Evolutionary conservation across 2,888 invertebrate species (phyloP), one percentile per base, ranked within the genome.

Genomic region (Cremastobaeus sp.): DNA sequence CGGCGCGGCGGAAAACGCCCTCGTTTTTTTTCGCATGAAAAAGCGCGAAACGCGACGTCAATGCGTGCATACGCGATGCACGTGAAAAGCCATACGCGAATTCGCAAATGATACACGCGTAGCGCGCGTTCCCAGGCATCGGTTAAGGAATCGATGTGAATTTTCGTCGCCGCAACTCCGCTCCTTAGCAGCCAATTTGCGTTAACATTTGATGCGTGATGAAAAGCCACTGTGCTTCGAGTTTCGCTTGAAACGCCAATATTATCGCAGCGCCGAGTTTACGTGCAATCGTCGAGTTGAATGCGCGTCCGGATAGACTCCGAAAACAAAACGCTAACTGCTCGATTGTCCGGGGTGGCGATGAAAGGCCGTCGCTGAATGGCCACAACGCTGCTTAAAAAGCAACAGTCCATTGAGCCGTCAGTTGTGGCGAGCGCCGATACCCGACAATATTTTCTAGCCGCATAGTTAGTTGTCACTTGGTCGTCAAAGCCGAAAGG

Each of bases 11-110:
- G 28, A 17, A 32, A 71, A 62, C 32, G 72, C 72, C 72, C 72
- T 60, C 30, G 15, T 59, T 54, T 57, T 48, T 66, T 68, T 52
- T 59, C 30, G 18, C 48, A 68, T 41, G 28, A 37, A 57, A 48
- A 41, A 66, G 25, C 35, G 28, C 37, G 6, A 41, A 65, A 20
- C 35, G 45, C 43, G 48, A 60, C 32, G 62, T 66, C 60, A 66
- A 73, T 73, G 66, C 66, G 54, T 62, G 69, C 62, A 62, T 68
- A 57, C 57, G 47, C 41, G 41, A 55, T 54, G 47, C 62, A 66
- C 48, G 47, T 45, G 32, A 60, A 60, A 52, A 54, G 57, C 64
- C 52, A 64, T 30, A 64, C 68, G 59, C 54, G 45, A 43, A 60
- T 70, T 48, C 41, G 37, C 34, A 60, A 52, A 32, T 50, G 43